Conservation (phyloP, 2,888 invertebrate species). For the Bombylius major region DNA sequence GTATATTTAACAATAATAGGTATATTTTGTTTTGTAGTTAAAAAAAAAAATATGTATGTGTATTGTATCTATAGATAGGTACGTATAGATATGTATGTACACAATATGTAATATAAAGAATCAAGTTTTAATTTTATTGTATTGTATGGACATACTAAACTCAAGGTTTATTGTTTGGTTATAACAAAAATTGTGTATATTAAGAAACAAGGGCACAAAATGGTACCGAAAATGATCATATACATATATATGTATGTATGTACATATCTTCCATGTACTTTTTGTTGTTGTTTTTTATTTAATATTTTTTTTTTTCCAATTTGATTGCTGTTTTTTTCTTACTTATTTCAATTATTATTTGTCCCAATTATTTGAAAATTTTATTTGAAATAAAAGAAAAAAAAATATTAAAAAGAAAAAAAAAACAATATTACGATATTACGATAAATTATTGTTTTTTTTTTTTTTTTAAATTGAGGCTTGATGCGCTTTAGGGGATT, state of each 20-base stretch:
- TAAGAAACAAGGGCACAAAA: neutral
- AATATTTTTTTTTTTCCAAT: neutral
- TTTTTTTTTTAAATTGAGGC: no score
- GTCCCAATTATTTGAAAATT: neutral
- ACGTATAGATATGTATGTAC: no score
- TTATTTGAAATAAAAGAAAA: neutral
- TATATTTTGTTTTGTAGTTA: no score
- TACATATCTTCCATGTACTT: neutral
- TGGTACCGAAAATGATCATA: neutral
- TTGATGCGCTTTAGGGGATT: no score
- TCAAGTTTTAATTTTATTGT: no score
- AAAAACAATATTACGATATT: no score
- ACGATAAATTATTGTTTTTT: no score
- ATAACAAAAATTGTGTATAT: neutral
- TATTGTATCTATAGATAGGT: no score
- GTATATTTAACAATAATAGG: no score
- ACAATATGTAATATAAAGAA: no score
- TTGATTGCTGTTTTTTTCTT: neutral
- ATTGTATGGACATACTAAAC: neutral
- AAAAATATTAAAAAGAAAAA: neutral
- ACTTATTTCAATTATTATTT: neutral
- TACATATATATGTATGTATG: neutral
- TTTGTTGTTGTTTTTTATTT: neutral
- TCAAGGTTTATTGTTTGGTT: neutral
- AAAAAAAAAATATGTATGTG: no score